phyloP scores from a whole-genome alignment of 2,797 vertebrate species.

The Malurus splendens region DNA sequence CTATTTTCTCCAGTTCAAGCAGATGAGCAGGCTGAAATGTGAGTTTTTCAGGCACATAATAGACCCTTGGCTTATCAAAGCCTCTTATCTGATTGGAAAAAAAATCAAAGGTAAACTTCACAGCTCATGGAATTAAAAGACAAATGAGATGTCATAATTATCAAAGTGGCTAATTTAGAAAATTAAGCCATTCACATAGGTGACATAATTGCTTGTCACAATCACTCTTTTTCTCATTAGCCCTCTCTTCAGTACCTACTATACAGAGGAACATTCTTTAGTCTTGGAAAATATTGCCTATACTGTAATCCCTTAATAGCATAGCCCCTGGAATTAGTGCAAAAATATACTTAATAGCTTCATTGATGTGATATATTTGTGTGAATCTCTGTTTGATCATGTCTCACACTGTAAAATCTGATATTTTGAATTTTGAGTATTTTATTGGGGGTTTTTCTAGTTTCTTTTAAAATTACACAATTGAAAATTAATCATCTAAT shows the following conservation, averaged over 20 bases:
- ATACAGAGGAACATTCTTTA: slow-evolving; percentile 51
- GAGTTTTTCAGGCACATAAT: slow-evolving; percentile 74
- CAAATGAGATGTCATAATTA: slow-evolving; percentile 87
- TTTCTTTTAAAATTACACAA: slow-evolving; percentile 4
- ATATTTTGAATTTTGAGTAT: slow-evolving; percentile 28
- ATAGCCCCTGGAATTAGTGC: slow-evolving; percentile 13
- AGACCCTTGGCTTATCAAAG: slow-evolving; percentile 76
- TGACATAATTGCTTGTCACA: slow-evolving; percentile 87
- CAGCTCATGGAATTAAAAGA: slow-evolving; percentile 79
- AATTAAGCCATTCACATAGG: slow-evolving; percentile 83
- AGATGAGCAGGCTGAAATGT: slow-evolving; percentile 66
- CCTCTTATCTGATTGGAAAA: slow-evolving; percentile 74
- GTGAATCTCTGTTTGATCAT: not conserved
- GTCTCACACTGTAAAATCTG: not conserved
- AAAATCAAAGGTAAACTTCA: slow-evolving; percentile 79
- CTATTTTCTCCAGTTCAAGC: slow-evolving; percentile 65
- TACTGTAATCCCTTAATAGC: slow-evolving; percentile 41
- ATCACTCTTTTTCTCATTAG: slow-evolving; percentile 84
- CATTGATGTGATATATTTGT: slow-evolving; percentile 1
- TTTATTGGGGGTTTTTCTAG: not conserved
- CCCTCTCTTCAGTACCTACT: slow-evolving; percentile 66
- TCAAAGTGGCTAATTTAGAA: slow-evolving; percentile 84
- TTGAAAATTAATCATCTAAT: slow-evolving; percentile 55
- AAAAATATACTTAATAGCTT: slow-evolving; percentile 31
- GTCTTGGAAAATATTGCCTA: slow-evolving; percentile 48